Base-by-base conservation (phyloP, 2,888 invertebrate species). In the Pandemis cinnamomeana region DNA sequence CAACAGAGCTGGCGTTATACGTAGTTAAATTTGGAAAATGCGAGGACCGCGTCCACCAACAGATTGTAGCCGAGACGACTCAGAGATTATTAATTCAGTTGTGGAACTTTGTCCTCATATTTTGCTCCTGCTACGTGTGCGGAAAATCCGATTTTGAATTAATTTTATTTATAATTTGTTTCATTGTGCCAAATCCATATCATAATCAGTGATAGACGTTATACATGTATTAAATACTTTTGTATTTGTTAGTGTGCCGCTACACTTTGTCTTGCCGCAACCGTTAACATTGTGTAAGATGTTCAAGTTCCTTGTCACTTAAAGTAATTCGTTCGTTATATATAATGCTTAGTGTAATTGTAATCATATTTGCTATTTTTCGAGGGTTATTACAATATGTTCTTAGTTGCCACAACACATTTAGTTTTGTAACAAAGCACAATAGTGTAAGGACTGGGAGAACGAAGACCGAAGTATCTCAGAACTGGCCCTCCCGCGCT, bases 351-450 rank as follows among this genome's bases (percentile, higher is more conserved):
- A 90, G 85, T 86, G 79, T 90, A 83, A 85, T 84, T 83, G 84
- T 89, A 88, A 88, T 88, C 81, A 89, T 89, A 90, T 89, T 87
- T 87, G 87, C 90, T 92, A 92, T 93, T 92, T 93, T 93, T 92
- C 90, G 92, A 93, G 84, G 86, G 87, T 90, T 91, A 91, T 92
- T 91, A 86, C 77, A 76, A 74, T 89, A 87, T 88, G 85, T 89
- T 90, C 83, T 83, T 82, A 86, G 77, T 84, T 82, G 77, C 84
- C 87, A 87, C 84, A 76, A 84, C 86, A 87, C 84, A 81, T 86
- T 89, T 89, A 86, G 87, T 84, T 91, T 90, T 86, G 79, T 87
- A 86, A 86, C 82, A 88, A 89, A 91, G 92, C 93, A 92, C 92
- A 93, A 93, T 92, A 92, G 85, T 84, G 78, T 91, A 90, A 90